Percentiles rank a stretch among this genome's conserved stretches.
These are phyloP conservation scores for Drosophila persimilis DNA, from an alignment of 1,140 invertebrate species.

Conservation along the genomic window DNA sequence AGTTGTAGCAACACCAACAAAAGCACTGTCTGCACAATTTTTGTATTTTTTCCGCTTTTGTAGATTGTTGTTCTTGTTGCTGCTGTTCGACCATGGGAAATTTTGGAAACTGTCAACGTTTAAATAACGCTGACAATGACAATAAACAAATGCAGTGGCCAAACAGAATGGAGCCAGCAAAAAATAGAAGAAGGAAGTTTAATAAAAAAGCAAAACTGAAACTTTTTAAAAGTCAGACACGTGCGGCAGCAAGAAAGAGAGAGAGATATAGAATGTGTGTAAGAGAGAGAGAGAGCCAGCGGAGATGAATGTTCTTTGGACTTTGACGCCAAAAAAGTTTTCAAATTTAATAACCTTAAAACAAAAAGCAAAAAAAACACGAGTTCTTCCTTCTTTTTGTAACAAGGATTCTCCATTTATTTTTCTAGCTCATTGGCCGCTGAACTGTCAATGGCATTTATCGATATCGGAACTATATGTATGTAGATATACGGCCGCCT, in stretches of 20 bases:
- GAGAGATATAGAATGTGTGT: neutral
- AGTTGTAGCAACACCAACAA: slow-evolving; percentile 38
- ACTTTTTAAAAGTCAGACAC: slow-evolving; percentile 62
- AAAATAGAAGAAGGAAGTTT: slow-evolving; percentile 34
- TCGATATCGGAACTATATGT: slow-evolving; percentile 61
- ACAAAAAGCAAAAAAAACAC: slow-evolving; percentile 33
- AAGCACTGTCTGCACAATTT: slow-evolving; percentile 44
- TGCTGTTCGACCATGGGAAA: slow-evolving; percentile 24
- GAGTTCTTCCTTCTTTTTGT: slow-evolving; percentile 6
- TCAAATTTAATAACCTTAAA: slow-evolving; percentile 80
- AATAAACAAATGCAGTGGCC: slow-evolving; percentile 75
- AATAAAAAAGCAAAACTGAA: slow-evolving; percentile 42
- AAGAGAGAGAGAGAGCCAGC: neutral
- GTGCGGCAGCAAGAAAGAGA: slow-evolving; percentile 16
- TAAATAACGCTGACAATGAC: slow-evolving; percentile 80
- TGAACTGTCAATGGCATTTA: slow-evolving; percentile 67
- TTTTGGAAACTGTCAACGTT: slow-evolving; percentile 72
- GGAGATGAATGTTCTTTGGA: slow-evolving; percentile 40
- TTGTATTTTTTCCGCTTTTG: slow-evolving; percentile 22
- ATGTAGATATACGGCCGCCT: slow-evolving; percentile 36
- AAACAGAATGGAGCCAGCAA: slow-evolving; percentile 25
- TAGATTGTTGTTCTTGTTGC: neutral
- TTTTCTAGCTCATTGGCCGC: slow-evolving; percentile 55
- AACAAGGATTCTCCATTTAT: slow-evolving; percentile 45
- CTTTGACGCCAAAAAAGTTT: slow-evolving; percentile 74